Evolutionary conservation across 2,113 vertebrate species (phyloP).

Genomic region (Podilymbus podiceps): DNA sequence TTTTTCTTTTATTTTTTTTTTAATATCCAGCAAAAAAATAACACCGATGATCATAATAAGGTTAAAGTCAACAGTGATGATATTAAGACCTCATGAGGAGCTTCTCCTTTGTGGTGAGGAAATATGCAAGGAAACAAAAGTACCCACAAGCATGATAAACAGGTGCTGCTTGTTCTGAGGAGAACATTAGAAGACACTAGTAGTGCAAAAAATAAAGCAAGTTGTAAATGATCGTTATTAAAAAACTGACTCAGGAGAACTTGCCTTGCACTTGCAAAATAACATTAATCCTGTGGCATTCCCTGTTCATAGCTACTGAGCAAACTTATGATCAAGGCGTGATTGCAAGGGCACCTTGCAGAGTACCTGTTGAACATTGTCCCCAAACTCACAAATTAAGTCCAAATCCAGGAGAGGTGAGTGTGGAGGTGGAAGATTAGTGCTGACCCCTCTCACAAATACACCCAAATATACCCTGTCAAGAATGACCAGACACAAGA

Average conservation of each 20-base stretch:
- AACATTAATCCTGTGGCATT: too few species aligned
- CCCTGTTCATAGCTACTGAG: neutral
- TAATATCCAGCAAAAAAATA: neutral
- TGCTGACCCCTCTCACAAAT: neutral
- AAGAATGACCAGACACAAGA: neutral
- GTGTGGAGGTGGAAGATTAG: neutral
- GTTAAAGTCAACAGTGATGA: neutral
- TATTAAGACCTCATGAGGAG: neutral
- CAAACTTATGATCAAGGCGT: neutral
- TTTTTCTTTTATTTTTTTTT: neutral
- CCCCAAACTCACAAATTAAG: neutral
- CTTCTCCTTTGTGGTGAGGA: neutral
- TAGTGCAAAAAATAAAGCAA: neutral
- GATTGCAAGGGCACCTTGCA: neutral
- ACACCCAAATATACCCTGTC: neutral
- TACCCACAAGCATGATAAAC: neutral
- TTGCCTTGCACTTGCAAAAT: neutral
- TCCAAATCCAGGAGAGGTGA: neutral
- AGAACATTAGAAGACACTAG: neutral
- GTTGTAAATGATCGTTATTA: neutral
- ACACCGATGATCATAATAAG: neutral
- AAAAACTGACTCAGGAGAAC: neutral
- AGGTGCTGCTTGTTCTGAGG: neutral
- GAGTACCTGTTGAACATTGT: neutral
- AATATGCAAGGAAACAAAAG: neutral